Base-by-base conservation (phyloP, 2,113 vertebrate genomes). In the Cynoglossus semilaevis region DNA sequence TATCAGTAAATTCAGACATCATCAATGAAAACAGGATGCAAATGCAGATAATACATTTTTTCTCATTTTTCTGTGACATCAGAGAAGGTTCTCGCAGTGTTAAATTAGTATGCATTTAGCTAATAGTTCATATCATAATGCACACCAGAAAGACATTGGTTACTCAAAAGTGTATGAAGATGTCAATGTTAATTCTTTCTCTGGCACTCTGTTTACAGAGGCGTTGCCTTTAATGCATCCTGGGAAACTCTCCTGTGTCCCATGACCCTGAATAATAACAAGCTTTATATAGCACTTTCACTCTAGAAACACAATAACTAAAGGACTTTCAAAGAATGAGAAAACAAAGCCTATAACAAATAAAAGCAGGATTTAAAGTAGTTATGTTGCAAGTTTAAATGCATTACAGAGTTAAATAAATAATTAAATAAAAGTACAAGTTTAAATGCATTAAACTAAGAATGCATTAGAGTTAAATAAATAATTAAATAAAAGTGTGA, bases 201-300 rank as follows among this genome's bases (percentile, higher is more conserved):
- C 50, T 58, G 17, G 44, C 63, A 56, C 22, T 52, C 51, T 70
- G 63, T 65, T 74, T 62, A 47, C 40, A 58, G 45, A 47, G 47
- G 57, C 66, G 43, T 68, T 61, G 67, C 62, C 60, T 59, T 70
- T 62, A 76, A 67, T 77, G 72, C 70, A 75, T 71, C 74, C 70
- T 82, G 77, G 80, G 84, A 80, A 79, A 68, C 17, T 9, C 76
- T 76, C 76, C 74, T 80, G 58, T 51, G 18, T 70, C 52, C 40
- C 1, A 6, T 67, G 75, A 70, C 80, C 74, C 68, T 61, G 70
- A 78, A 74, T 87, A 81, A 83, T 80, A 83, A 85, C 83, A 85
- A 67, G 76, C 74, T 51, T 69, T 82, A 79, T 77, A 84, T 77
- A 85, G 81, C 81, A 84, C 75, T 16, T 0, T 65, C 61, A 60